Conservation (phyloP, 2,797 vertebrate species). For the Periophthalmus magnuspinnatus region DNA sequence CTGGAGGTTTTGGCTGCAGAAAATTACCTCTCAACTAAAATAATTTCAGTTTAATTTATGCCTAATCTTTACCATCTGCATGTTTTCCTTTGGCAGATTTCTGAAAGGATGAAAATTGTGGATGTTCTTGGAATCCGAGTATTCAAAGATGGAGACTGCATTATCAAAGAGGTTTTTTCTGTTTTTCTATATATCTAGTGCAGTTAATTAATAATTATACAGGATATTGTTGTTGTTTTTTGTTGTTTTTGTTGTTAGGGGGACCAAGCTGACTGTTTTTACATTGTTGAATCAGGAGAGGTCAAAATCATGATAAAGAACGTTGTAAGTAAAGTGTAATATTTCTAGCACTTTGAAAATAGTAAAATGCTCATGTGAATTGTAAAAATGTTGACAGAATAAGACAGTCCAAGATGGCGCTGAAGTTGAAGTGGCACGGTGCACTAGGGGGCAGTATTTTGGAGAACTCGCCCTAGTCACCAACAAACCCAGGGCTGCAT, state of each 20-base stretch:
- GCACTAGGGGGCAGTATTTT: constrained; percentile 90
- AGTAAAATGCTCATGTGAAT: neutral
- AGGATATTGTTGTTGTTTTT: neutral
- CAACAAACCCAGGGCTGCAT: constrained; percentile 93
- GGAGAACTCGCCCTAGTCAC: constrained; percentile 95
- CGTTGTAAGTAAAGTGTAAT: constrained; percentile 76
- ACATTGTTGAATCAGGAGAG: constrained; percentile 91
- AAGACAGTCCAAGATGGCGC: constrained; percentile 78
- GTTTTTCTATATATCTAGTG: neutral
- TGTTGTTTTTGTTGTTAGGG: constrained; percentile 74
- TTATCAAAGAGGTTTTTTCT: constrained; percentile 76
- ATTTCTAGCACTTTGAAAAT: neutral
- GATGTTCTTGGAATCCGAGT: constrained; percentile 87
- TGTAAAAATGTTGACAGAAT: constrained; percentile 44
- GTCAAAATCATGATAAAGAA: constrained; percentile 93
- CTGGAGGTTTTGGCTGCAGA: constrained; percentile 81
- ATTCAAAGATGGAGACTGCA: constrained; percentile 85
- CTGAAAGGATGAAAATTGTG: constrained; percentile 94
- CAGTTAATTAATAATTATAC: neutral
- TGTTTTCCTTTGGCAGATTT: constrained; percentile 68
- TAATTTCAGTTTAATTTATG: neutral
- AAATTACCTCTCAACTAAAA: neutral
- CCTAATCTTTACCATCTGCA: neutral
- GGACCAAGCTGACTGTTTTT: constrained; percentile 91
- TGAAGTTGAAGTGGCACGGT: constrained; percentile 90